phyloP scores from a whole-genome alignment of 2,888 invertebrate genomes.

The Fragum whitleyi region DNA sequence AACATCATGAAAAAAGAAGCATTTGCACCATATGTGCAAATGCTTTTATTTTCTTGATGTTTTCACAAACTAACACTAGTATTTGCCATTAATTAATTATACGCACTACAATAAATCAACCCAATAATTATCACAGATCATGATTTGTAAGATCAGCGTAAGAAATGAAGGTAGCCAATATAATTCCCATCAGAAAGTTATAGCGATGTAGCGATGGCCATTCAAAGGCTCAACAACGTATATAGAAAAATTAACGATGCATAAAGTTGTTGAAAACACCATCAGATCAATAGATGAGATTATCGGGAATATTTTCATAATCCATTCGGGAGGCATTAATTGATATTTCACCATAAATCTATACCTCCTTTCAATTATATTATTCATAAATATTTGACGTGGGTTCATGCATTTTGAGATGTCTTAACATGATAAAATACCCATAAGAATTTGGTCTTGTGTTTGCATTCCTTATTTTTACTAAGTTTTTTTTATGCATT shows the following conservation, averaged over 20 bases:
- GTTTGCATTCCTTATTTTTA: too few species aligned
- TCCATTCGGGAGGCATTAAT: background rate
- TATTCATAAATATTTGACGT: too few species aligned
- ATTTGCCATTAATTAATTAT: background rate
- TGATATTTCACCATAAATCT: background rate
- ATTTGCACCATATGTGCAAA: background rate
- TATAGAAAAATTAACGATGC: background rate
- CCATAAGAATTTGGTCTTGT: too few species aligned
- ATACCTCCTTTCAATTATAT: background rate
- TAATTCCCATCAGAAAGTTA: slow-evolving; percentile 4
- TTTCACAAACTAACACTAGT: background rate
- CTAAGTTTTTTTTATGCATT: too few species aligned
- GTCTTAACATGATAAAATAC: too few species aligned
- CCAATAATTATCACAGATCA: background rate
- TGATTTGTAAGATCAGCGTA: background rate
- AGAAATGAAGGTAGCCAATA: background rate
- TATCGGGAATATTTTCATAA: background rate
- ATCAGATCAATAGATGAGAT: background rate
- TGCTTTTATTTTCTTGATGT: background rate
- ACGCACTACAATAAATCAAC: background rate
- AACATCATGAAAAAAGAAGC: background rate
- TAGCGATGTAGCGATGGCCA: background rate
- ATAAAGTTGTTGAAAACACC: background rate
- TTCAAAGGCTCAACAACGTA: background rate
- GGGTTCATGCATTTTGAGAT: too few species aligned